Conservation (phyloP, 2,797 vertebrate genomes). For the Setipinna tenuifilis region DNA sequence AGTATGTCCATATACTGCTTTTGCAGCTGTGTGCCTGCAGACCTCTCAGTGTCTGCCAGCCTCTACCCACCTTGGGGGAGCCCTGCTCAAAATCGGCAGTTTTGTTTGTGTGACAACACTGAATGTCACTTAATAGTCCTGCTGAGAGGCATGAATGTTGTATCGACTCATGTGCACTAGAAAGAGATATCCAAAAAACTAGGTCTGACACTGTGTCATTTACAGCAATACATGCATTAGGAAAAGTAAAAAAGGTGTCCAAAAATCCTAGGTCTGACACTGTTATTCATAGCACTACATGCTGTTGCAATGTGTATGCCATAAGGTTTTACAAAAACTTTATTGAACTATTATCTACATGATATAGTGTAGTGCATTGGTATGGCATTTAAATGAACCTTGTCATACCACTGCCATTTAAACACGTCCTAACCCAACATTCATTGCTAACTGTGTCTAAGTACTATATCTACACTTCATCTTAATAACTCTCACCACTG, state of each 20-base stretch:
- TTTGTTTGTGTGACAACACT: neutral
- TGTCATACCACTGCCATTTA: no score
- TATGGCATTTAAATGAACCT: no score
- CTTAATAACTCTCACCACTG: neutral
- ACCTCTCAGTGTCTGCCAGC: neutral
- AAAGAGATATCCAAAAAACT: neutral
- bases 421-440: no score
- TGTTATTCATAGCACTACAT: neutral
- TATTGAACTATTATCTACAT: neutral
- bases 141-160: neutral
- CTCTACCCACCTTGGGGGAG: neutral
- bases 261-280: neutral
- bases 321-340: neutral
- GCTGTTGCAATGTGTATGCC: neutral
- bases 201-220: neutral
- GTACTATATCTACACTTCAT: neutral
- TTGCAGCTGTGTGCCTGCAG: neutral
- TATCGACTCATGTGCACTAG: neutral
- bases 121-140: neutral
- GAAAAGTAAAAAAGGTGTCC: neutral
- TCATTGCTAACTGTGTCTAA: neutral
- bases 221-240: neutral
- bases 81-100: neutral
- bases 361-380: no score
- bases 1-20: no score